Percentiles rank a stretch among this genome's conserved stretches.
phyloP scores from a whole-genome alignment of 2,797 vertebrate species.

The Ataeniobius toweri region DNA sequence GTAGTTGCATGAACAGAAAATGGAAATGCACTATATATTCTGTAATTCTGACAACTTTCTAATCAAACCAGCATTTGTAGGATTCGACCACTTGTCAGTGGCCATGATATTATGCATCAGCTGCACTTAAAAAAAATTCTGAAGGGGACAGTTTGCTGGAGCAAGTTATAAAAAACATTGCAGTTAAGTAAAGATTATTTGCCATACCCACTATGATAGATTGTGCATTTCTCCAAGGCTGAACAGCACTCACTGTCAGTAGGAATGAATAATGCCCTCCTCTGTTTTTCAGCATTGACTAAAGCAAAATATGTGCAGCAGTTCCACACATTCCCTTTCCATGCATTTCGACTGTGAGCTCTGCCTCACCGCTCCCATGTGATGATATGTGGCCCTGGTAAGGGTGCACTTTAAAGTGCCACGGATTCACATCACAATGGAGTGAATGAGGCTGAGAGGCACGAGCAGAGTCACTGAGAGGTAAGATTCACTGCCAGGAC shows the following conservation, averaged over 20 bases:
- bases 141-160: not conserved
- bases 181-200: not conserved
- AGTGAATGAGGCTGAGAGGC: conserved; percentile 20
- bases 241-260: conserved; percentile 19
- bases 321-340: not conserved
- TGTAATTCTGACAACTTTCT: too few species aligned
- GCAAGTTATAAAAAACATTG: not conserved
- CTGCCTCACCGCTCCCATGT: not conserved
- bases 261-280: conserved; percentile 31
- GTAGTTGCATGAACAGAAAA: too few species aligned
- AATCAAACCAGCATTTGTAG: too few species aligned
- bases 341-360: not conserved
- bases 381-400: not conserved
- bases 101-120: not conserved
- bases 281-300: conserved; percentile 25
- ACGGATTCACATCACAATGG: conserved; percentile 53
- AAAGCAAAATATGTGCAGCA: conserved; percentile 20
- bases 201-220: not conserved
- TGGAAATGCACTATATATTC: too few species aligned
- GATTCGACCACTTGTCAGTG: not conserved
- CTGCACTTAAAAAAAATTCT: not conserved
- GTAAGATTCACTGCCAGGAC: conserved; percentile 18
- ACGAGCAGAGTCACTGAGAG: not conserved
- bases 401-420: conserved; percentile 4
- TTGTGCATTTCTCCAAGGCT: not conserved